These are phyloP conservation scores for Acrossocheilus fasciatus DNA, from an alignment of 2,797 vertebrate species.

Conservation along the genomic window DNA sequence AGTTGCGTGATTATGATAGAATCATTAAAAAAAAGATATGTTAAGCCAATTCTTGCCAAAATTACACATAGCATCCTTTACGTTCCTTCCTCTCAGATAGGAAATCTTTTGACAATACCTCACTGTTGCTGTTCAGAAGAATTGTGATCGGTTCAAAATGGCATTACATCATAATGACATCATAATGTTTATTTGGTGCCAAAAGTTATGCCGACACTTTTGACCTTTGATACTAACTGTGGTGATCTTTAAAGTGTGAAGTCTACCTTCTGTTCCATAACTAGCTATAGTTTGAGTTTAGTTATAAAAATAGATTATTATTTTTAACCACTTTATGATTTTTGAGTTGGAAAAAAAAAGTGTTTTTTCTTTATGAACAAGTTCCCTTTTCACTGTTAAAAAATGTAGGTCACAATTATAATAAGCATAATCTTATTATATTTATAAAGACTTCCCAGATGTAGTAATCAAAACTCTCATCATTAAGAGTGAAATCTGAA, in stretches of 20 bases:
- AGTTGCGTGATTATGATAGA: background rate
- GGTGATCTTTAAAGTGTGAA: constrained; percentile 75
- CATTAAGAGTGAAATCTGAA: background rate
- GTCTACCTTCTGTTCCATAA: constrained; percentile 68
- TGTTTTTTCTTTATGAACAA: constrained; percentile 5
- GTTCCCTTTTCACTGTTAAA: background rate
- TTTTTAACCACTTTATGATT: constrained; percentile 51
- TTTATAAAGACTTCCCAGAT: background rate
- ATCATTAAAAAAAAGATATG: background rate
- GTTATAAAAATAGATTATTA: constrained; percentile 30
- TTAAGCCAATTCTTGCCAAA: constrained; percentile 13
- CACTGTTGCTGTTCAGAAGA: constrained; percentile 44
- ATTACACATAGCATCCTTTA: constrained; percentile 28
- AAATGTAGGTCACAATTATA: background rate
- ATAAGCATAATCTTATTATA: background rate
- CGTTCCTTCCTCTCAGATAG: constrained; percentile 30
- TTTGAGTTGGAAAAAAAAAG: background rate
- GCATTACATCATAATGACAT: constrained; percentile 30
- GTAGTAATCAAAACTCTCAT: background rate
- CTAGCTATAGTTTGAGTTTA: constrained; percentile 46
- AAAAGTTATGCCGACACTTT: constrained; percentile 2
- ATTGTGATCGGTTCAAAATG: constrained; percentile 45
- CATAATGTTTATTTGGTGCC: constrained; percentile 20
- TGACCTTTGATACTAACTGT: constrained; percentile 60
- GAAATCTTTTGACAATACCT: constrained; percentile 54